Evolutionary conservation across 2,113 vertebrate species (phyloP).

Genomic region (Euleptes europaea): DNA sequence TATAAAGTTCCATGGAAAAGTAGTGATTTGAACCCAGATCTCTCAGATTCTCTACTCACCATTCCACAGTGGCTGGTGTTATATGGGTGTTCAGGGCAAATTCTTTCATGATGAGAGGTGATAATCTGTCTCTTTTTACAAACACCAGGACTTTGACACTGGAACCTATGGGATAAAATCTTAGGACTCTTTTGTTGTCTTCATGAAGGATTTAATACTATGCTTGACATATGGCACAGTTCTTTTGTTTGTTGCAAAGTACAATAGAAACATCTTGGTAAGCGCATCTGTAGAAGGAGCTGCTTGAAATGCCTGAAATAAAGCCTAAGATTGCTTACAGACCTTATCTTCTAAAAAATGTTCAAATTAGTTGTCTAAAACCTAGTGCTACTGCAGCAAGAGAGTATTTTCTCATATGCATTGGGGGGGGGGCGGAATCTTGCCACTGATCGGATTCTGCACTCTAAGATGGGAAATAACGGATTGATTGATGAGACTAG

Average conservation of each 20-base stretch:
- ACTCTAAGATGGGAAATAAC: conserved; percentile 26
- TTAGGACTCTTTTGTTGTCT: neutral
- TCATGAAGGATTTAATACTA: too few species aligned
- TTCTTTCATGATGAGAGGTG: neutral
- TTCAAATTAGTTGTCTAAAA: neutral
- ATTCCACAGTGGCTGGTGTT: too few species aligned
- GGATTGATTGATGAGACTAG: conserved; percentile 41
- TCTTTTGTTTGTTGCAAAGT: neutral
- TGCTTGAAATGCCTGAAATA: neutral
- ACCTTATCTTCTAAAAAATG: neutral
- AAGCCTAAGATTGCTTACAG: neutral
- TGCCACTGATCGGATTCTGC: conserved; percentile 19
- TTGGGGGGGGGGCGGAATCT: conserved; percentile 2
- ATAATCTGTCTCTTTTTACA: neutral
- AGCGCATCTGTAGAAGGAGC: neutral
- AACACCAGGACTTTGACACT: neutral
- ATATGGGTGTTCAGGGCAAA: too few species aligned
- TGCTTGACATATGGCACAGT: neutral
- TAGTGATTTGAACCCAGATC: too few species aligned
- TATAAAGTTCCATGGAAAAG: neutral
- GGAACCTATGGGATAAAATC: neutral
- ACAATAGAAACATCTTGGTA: neutral
- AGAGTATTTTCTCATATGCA: neutral
- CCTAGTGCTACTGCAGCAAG: neutral
- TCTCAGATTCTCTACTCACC: too few species aligned